phyloP scores from a whole-genome alignment of 2,113 vertebrate genomes.

The Perccottus glenii region DNA sequence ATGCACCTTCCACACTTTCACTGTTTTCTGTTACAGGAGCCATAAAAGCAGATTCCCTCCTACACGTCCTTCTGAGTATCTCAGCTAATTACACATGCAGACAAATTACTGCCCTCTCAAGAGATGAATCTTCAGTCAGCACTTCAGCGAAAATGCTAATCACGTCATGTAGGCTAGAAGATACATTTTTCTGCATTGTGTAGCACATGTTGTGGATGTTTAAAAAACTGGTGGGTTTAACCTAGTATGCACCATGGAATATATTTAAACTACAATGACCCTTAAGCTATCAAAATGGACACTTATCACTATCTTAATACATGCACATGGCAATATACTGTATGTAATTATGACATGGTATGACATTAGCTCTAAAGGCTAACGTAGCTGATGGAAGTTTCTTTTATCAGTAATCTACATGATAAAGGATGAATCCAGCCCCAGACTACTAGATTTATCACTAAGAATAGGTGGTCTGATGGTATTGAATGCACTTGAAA shows the following conservation, averaged over 20 bases:
- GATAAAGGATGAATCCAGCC: too few relatives aligned
- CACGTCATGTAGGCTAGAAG: conserved; percentile 31
- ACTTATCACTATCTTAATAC: too few relatives aligned
- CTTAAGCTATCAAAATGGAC: too few relatives aligned
- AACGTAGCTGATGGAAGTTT: too few relatives aligned
- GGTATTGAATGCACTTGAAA: too few relatives aligned
- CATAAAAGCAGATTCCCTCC: conserved; percentile 37
- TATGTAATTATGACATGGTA: too few relatives aligned
- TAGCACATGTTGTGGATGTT: conserved; percentile 18
- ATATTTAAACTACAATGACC: background rate
- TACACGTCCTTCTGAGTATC: conserved; percentile 22
- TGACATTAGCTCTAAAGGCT: too few relatives aligned
- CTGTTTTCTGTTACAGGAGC: conserved; percentile 35
- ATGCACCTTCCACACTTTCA: conserved; percentile 8
- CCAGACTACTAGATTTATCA: too few relatives aligned
- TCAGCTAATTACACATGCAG: conserved; percentile 51
- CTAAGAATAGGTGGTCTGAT: too few relatives aligned
- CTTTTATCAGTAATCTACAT: too few relatives aligned
- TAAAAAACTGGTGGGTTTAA: background rate
- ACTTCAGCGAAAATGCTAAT: conserved; percentile 64
- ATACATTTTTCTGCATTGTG: conserved; percentile 41
- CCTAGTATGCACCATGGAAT: background rate
- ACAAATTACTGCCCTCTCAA: conserved; percentile 51
- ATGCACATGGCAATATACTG: too few relatives aligned
- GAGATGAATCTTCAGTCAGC: conserved; percentile 53